Percentiles rank a stretch among this genome's conserved stretches.
Evolutionary conservation across 2,888 invertebrate genomes (phyloP).

Genomic region (Theristus sp.): DNA sequence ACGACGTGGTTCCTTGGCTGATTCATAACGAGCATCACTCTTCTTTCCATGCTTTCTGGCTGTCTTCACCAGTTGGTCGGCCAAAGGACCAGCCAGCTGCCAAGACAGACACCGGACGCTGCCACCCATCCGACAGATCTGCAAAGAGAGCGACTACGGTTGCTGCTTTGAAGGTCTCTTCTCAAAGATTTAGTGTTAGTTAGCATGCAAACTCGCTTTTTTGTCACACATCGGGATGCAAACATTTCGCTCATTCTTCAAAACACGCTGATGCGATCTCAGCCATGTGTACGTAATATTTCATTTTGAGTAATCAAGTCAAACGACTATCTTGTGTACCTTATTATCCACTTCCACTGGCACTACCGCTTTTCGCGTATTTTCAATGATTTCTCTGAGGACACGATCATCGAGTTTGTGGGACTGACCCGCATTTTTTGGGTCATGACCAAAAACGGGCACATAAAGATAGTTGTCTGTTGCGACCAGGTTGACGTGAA

Average conservation of each 20-base stretch:
- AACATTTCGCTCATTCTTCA: no score
- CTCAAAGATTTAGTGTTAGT: no score
- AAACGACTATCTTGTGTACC: no score
- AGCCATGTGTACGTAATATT: no score
- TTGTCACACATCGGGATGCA: no score
- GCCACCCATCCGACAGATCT: constrained; percentile 4
- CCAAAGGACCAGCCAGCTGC: not conserved
- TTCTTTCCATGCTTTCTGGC: not conserved
- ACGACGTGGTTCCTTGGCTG: not conserved
- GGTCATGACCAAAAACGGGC: constrained; percentile 2
- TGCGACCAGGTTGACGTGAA: not conserved
- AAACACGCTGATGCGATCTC: no score
- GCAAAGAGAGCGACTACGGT: not conserved
- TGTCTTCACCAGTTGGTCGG: not conserved
- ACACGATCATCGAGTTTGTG: not conserved
- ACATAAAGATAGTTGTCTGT: not conserved
- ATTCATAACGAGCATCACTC: not conserved
- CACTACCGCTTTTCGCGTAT: not conserved
- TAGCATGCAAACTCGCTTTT: no score
- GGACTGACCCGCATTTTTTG: not conserved
- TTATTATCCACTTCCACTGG: not conserved
- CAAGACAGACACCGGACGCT: constrained; percentile 1
- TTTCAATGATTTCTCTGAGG: not conserved
- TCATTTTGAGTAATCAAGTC: no score
- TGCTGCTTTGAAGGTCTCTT: no score